These are phyloP conservation scores for Microctenopoma stevenorrisi DNA, from an alignment of 2,797 vertebrate species.

Conservation along the genomic window DNA sequence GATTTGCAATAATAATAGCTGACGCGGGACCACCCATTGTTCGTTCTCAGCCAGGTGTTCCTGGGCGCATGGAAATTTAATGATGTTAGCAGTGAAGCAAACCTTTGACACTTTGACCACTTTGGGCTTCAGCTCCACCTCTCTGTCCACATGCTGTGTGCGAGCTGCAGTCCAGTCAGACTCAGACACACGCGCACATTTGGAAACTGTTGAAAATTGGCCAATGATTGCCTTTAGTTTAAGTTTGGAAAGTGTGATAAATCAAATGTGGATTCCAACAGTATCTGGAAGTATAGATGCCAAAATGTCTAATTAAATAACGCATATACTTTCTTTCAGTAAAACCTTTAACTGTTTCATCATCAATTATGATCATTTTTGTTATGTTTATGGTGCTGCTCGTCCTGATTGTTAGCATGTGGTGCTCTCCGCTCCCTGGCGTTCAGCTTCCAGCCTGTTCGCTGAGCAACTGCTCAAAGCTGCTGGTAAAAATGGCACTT, in stretches of 20 bases:
- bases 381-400: too few species aligned
- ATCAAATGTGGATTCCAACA: conserved; percentile 12
- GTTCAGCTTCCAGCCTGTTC: too few species aligned
- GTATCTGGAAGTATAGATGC: conserved; percentile 1
- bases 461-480: too few species aligned
- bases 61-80: conserved; percentile 70
- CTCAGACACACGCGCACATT: conserved; percentile 1
- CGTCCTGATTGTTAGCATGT: too few species aligned
- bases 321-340: too few species aligned
- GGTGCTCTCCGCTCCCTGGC: too few species aligned
- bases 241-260: conserved; percentile 20
- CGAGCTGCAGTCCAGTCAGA: conserved; percentile 18
- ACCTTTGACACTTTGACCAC: conserved; percentile 54
- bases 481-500: too few species aligned
- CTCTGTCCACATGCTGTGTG: conserved; percentile 10
- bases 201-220: conserved; percentile 21
- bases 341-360: too few species aligned
- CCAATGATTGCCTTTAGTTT: conserved; percentile 5
- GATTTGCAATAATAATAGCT: conserved; percentile 70
- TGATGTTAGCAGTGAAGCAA: conserved; percentile 71
- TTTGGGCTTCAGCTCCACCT: conserved; percentile 38
- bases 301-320: too few species aligned
- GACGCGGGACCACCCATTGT: conserved; percentile 64
- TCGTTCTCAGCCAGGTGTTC: conserved; percentile 70
- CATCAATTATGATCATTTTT: too few species aligned